These are phyloP conservation scores for Xylocopa sonorina DNA, from an alignment of 1,140 invertebrate genomes.

Conservation along the genomic window DNA sequence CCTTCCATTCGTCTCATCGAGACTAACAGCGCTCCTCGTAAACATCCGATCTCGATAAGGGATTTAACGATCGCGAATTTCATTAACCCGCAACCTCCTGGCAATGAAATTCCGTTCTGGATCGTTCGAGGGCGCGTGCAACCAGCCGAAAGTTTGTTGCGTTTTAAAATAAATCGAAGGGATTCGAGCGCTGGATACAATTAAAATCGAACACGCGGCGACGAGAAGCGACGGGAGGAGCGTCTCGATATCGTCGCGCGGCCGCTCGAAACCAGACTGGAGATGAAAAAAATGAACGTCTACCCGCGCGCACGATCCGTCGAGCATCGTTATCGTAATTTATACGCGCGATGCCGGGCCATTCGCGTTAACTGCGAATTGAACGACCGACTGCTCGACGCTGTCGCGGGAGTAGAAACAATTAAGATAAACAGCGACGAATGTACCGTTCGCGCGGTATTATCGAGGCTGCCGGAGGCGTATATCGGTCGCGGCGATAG, in stretches of 20 bases:
- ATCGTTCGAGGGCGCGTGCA: too few species aligned
- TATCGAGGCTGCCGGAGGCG: neutral
- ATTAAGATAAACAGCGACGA: constrained; percentile 52
- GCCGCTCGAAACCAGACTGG: neutral
- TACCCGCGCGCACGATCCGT: neutral
- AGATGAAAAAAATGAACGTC: neutral
- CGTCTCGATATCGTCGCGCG: neutral
- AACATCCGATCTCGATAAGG: too few species aligned
- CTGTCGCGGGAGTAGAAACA: constrained; percentile 40
- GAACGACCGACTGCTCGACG: constrained; percentile 20
- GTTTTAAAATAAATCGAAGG: neutral
- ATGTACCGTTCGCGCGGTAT: neutral
- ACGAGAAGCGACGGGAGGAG: neutral
- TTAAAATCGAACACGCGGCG: neutral
- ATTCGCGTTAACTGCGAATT: constrained; percentile 38
- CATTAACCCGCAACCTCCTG: too few species aligned
- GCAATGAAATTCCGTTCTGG: too few species aligned
- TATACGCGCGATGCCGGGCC: neutral
- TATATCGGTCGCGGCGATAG: too few species aligned
- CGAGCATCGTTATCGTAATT: constrained; percentile 21
- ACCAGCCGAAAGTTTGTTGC: too few species aligned
- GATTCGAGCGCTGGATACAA: neutral
- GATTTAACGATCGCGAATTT: too few species aligned
- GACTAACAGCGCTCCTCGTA: too few species aligned
- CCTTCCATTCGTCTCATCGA: neutral